phyloP scores from a whole-genome alignment of 1,140 invertebrate genomes.

The Brachionus sp. region DNA sequence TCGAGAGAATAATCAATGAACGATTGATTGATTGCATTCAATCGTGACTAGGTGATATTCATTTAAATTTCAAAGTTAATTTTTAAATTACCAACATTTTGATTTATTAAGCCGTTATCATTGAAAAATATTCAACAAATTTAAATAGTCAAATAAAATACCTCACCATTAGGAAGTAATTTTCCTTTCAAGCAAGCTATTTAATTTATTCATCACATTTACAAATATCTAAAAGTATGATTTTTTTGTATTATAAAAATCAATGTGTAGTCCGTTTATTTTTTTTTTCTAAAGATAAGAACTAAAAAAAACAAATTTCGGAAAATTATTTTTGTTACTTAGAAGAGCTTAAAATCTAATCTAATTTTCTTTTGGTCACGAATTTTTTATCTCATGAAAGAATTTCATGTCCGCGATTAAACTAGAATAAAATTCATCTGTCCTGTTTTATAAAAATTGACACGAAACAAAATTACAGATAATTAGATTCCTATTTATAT shows the following conservation, averaged over 20 bases:
- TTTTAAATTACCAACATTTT: not conserved
- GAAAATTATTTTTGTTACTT: not conserved
- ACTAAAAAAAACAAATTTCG: not conserved
- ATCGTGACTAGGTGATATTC: not conserved
- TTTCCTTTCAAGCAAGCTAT: not conserved
- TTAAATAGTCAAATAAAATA: conserved; percentile 29
- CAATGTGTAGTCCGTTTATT: not conserved
- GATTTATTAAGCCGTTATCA: not conserved
- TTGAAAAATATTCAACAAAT: not conserved
- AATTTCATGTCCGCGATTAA: not conserved
- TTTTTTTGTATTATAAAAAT: not conserved
- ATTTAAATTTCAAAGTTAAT: not conserved
- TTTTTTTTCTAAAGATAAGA: not conserved
- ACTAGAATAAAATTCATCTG: not conserved
- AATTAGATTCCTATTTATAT: too few relatives aligned
- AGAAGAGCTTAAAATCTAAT: not conserved
- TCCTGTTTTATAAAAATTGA: not conserved
- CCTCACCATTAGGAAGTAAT: not conserved
- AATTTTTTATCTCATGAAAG: not conserved
- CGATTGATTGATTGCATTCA: not conserved
- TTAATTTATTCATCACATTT: conserved; percentile 2
- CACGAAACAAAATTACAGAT: not conserved
- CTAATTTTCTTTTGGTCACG: not conserved
- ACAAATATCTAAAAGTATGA: not conserved
- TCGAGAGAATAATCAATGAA: not conserved